phyloP scores from a whole-genome alignment of 2,113 vertebrate genomes.

The Trogon surrucura region DNA sequence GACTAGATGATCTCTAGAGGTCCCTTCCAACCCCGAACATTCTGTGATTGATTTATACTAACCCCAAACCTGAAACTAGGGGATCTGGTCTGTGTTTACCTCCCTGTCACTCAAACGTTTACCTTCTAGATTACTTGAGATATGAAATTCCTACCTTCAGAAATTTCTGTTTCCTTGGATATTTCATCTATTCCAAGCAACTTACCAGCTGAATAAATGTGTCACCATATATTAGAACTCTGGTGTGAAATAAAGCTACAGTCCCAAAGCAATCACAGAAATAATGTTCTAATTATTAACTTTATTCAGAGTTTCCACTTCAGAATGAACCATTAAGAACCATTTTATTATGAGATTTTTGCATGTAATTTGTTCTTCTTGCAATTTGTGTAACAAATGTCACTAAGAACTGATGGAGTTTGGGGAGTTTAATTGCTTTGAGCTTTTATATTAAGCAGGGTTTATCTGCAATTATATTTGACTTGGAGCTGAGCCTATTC shows the following conservation, averaged over 20 bases:
- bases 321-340: not conserved
- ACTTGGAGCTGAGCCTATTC: constrained; percentile 32
- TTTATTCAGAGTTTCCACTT: not conserved
- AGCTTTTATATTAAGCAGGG: constrained; percentile 4
- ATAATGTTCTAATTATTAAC: not conserved
- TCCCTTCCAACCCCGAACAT: too few relatives aligned
- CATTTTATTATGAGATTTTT: not conserved
- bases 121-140: not conserved
- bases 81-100: not conserved
- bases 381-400: not conserved
- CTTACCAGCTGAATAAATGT: not conserved
- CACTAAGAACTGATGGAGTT: not conserved
- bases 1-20: too few relatives aligned
- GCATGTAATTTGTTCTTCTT: not conserved
- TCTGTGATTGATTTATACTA: not conserved
- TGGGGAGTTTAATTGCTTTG: constrained; percentile 4
- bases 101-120: not conserved
- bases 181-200: not conserved
- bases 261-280: not conserved
- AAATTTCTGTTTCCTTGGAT: not conserved
- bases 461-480: constrained; percentile 20
- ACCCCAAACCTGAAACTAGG: not conserved
- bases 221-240: not conserved
- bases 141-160: not conserved
- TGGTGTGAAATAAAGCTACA: not conserved